Evolutionary conservation across 2,888 invertebrate species (phyloP), one percentile per base, ranked within the genome.

Genomic region (Synanthedon andrenaeformis): DNA sequence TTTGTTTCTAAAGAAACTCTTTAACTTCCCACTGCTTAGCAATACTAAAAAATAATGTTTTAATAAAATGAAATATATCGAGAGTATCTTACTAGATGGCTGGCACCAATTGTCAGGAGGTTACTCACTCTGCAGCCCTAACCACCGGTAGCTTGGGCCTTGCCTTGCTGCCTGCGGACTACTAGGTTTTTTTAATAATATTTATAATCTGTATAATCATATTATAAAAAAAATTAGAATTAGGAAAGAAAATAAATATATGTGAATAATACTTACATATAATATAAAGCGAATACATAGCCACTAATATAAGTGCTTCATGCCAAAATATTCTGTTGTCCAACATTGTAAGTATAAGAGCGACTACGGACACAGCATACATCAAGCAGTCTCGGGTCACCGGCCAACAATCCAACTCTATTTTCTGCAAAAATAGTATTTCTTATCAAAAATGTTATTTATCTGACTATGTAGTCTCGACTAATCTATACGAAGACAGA

Each of bases 371-470:
- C 42, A 93, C 72, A 1, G 91, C 91, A 67, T 94, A 94, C 82
- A 92, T 92, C 57, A 91, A 65, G 66, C 92, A 91, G 74, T 95
- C 94, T 54, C 95, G 86, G 8, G 91, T 91, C 52, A 95, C 89
- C 1, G 94, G 92, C 92, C 92, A 94, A 93, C 93, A 92, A 74
- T 93, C 92, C 63, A 93, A 75, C 52, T 91, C 88, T 59, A 93
- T 81, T 23, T 89, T 89, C 93, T 93, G 69, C 8, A 35, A 42
- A 49, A 19, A 66, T 64, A 54, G 59, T 57, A 55, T 61, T 35
- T 35, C 10, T 55, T 53, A 35, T 11, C 53, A 42, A 12, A 35
- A 41, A 17, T 35, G 8, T 23, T 50, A 52, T 35, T n/a, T n/a
- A n/a, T n/a, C n/a, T n/a, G n/a, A n/a, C n/a, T n/a, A n/a, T n/a